Evolutionary conservation across 1,140 invertebrate genomes (phyloP).

Genomic region (Listronotus bonariensis): DNA sequence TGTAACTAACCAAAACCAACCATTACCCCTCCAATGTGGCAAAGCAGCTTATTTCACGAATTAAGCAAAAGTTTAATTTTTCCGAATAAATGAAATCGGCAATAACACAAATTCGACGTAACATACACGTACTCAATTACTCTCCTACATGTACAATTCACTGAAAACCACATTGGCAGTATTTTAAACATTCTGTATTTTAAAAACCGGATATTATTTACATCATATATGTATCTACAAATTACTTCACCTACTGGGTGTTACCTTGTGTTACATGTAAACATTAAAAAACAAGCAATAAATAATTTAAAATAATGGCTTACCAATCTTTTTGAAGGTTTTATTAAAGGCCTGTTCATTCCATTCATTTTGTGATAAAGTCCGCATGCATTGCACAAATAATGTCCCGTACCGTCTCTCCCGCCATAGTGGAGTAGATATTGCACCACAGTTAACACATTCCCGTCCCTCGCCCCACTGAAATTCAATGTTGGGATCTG

Average conservation of each 20-base stretch:
- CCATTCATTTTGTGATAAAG: conserved; percentile 96
- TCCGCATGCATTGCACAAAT: conserved; percentile 97
- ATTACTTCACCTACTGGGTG: not conserved
- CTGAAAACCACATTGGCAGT: too few species aligned
- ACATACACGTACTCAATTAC: too few species aligned
- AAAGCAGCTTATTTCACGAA: too few species aligned
- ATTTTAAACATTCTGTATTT: too few species aligned
- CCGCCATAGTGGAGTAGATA: conserved; percentile 93
- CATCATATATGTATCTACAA: too few species aligned
- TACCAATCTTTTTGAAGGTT: conserved; percentile 88
- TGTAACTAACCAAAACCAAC: too few species aligned
- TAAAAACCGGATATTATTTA: too few species aligned
- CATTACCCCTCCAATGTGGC: too few species aligned
- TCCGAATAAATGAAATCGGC: too few species aligned
- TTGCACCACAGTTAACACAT: conserved; percentile 96
- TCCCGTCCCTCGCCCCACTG: conserved; percentile 87
- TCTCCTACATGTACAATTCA: too few species aligned
- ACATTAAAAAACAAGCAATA: not conserved
- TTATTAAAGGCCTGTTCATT: conserved; percentile 87
- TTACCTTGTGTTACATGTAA: not conserved
- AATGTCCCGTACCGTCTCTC: conserved; percentile 95
- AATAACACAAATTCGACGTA: too few species aligned
- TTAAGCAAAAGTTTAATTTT: too few species aligned
- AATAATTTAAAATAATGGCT: conserved; percentile 54
- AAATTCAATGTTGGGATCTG: conserved; percentile 80